These are phyloP conservation scores for Geopemphigus sp. DNA, from an alignment of 1,140 invertebrate species.

Conservation along the genomic window DNA sequence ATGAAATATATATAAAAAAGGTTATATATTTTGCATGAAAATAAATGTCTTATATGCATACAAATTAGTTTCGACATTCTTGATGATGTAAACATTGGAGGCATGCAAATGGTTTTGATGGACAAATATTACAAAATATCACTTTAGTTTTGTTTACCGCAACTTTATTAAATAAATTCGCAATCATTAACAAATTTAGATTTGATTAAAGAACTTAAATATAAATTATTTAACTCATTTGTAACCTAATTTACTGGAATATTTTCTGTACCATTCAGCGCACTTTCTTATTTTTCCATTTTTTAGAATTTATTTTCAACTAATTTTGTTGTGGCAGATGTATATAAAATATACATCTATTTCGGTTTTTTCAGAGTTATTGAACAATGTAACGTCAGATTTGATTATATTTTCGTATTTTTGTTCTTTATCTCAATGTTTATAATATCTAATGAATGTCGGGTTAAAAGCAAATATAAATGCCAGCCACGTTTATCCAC, in stretches of 20 bases:
- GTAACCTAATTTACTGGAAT: neutral
- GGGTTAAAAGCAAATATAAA: too few species aligned
- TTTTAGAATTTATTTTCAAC: slow-evolving; percentile 17
- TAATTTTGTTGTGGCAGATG: neutral
- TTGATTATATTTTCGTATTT: too few species aligned
- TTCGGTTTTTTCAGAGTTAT: too few species aligned
- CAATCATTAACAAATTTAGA: too few species aligned
- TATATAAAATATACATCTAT: slow-evolving; percentile 5
- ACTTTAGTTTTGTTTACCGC: slow-evolving; percentile 8
- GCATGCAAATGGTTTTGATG: neutral
- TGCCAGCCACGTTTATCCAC: too few species aligned
- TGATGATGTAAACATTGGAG: slow-evolving; percentile 1
- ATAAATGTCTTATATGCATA: neutral
- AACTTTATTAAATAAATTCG: too few species aligned
- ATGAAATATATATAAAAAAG: neutral
- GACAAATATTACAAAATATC: neutral
- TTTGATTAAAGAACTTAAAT: neutral
- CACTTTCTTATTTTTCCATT: slow-evolving; percentile 28
- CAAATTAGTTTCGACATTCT: too few species aligned
- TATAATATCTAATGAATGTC: too few species aligned
- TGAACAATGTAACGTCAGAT: too few species aligned
- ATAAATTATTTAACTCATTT: slow-evolving; percentile 18
- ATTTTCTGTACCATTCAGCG: slow-evolving; percentile 12
- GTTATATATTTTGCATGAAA: neutral
- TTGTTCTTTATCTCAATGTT: too few species aligned